Evolutionary conservation across 2,113 vertebrate genomes (phyloP).

Genomic region (Dasyprocta punctata): DNA sequence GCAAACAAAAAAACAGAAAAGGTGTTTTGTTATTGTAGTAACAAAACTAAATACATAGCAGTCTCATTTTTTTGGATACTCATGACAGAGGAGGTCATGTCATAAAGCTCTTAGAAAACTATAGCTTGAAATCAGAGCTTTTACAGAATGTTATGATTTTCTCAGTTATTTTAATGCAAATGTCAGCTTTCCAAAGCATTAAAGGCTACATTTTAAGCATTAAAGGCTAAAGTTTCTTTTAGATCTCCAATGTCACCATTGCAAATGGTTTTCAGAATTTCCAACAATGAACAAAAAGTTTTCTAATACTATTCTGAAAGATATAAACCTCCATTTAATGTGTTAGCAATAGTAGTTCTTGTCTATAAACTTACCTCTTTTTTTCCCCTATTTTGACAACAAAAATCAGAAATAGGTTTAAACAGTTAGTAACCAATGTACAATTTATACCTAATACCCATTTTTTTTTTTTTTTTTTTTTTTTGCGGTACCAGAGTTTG

Average conservation of each 20-base stretch:
- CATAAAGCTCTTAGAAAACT: conserved; percentile 19
- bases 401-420: background rate
- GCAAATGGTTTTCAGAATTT: conserved; percentile 55
- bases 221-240: conserved; percentile 47
- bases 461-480: no score
- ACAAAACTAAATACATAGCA: background rate
- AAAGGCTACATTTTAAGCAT: conserved; percentile 11
- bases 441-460: conserved; percentile 18
- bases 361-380: conserved; percentile 1
- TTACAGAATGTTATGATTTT: conserved; percentile 19
- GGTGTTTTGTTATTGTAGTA: conserved; percentile 11
- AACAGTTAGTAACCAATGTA: background rate
- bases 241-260: background rate
- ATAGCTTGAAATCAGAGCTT: conserved; percentile 38
- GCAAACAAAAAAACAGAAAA: background rate
- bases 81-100: background rate
- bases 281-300: conserved; percentile 29
- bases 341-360: conserved; percentile 11
- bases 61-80: conserved; percentile 39
- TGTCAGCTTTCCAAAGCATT: background rate
- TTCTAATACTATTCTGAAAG: conserved; percentile 31
- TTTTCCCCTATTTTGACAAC: background rate
- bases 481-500: no score
- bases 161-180: conserved; percentile 35
- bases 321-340: conserved; percentile 17